These are phyloP conservation scores for Oxycera nigricornis DNA, from an alignment of 2,888 invertebrate genomes.

Conservation along the genomic window DNA sequence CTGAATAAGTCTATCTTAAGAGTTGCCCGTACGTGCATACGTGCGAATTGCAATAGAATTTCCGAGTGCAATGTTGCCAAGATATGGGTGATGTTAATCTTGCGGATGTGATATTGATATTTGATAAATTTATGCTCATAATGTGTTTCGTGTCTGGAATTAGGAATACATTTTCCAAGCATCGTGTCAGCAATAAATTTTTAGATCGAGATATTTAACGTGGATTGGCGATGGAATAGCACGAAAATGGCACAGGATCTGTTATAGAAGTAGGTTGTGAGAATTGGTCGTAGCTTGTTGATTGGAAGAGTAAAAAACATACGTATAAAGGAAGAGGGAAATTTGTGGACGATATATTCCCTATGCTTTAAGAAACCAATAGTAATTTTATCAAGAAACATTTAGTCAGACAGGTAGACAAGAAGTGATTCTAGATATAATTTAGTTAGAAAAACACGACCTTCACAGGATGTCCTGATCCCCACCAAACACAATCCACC, in stretches of 20 bases:
- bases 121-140: constrained; percentile 29
- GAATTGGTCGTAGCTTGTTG: not conserved
- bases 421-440: no score
- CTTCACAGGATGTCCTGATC: no score
- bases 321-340: no score
- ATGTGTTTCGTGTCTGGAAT: constrained; percentile 12
- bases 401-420: no score
- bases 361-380: no score
- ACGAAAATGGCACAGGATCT: not conserved
- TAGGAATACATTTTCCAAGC: not conserved
- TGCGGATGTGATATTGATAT: constrained; percentile 8
- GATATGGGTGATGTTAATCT: constrained; percentile 9
- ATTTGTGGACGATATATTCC: no score
- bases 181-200: constrained; percentile 3
- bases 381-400: no score
- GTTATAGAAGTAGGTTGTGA: not conserved
- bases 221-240: not conserved
- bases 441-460: no score
- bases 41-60: not conserved
- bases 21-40: constrained; percentile 7
- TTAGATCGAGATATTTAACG: not conserved
- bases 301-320: not conserved
- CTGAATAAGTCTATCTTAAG: not conserved
- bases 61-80: not conserved
- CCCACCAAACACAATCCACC: no score